Base-by-base conservation (phyloP, 2,888 invertebrate genomes). In the Clepsis dumicolana region DNA sequence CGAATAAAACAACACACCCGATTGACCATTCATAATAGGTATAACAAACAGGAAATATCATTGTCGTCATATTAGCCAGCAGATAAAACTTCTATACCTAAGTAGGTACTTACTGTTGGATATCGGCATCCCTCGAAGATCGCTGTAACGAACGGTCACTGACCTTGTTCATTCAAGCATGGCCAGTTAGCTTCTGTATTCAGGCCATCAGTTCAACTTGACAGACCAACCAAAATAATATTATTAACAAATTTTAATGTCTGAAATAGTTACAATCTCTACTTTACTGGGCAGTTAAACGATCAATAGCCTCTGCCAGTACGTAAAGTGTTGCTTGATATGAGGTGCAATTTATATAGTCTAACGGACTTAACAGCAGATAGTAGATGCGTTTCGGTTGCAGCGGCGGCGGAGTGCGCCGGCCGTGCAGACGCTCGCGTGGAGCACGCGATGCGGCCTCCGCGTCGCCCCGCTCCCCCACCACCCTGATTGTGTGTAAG, bases 391-490 rank as follows among this genome's bases (percentile, higher is more conserved):
- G 57, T 44, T 59, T 16, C 41, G 65, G 41, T 35, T 48, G 69
- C 61, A 52, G 66, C 70, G 67, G 71, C 66, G 66, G 66, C 70
- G 67, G 71, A 64, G 66, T 70, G 73, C 65, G 65, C 63, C 56
- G 56, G 72, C 64, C 70, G 54, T 38, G 67, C 64, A 62, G 66
- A 61, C 64, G 61, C 64, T 73, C 69, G 73, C 73, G 73, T 71
- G 73, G 73, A 41, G 35, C 73, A 73, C 73, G 73, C 73, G 73
- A 73, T 65, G 48, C 65, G 35, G 63, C 57, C 48, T 18, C 64
- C 56, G 52, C 54, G 54, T 29, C 54, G 54, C 32, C 54, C 35
- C 57, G n/a, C 57, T 16, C 32, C 54, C 21, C 38, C 18, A 48
- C 66, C 54, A 54, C 66, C 67, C 48, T 67, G 61, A 67, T 67